phyloP scores from a whole-genome alignment of 2,888 invertebrate genomes.

The Watsonalla binaria region DNA sequence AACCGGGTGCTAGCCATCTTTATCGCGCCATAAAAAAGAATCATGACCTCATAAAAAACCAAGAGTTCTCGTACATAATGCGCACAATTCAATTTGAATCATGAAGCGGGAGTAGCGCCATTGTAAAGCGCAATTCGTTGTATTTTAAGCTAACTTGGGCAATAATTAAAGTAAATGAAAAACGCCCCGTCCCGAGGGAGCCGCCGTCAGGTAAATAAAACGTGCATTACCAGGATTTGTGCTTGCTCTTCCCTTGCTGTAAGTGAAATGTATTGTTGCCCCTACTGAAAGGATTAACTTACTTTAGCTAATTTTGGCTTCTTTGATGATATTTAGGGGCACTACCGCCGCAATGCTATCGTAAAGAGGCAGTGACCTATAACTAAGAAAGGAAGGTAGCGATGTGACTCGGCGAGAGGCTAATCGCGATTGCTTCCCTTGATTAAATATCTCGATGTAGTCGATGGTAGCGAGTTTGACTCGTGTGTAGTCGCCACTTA shows the following conservation, averaged over 20 bases:
- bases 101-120: neutral
- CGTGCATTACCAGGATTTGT: neutral
- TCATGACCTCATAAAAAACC: conserved; percentile 1
- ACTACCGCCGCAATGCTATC: too few relatives aligned
- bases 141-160: conserved; percentile 4
- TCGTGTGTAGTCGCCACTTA: too few relatives aligned
- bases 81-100: neutral
- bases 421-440: too few relatives aligned
- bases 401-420: too few relatives aligned
- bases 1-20: conserved; percentile 1
- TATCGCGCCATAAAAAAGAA: conserved; percentile 2
- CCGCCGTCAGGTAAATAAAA: neutral
- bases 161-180: conserved; percentile 21
- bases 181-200: conserved; percentile 4
- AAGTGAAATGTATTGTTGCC: conserved; percentile 4
- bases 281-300: neutral
- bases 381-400: too few relatives aligned
- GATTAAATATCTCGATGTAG: too few relatives aligned
- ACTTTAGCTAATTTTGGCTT: too few relatives aligned
- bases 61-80: neutral
- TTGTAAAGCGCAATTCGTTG: neutral
- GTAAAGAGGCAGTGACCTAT: too few relatives aligned
- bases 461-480: too few relatives aligned
- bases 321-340: too few relatives aligned
- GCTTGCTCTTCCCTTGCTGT: conserved; percentile 11